phyloP scores from a whole-genome alignment of 2,113 vertebrate genomes.

The Chamaea fasciata region DNA sequence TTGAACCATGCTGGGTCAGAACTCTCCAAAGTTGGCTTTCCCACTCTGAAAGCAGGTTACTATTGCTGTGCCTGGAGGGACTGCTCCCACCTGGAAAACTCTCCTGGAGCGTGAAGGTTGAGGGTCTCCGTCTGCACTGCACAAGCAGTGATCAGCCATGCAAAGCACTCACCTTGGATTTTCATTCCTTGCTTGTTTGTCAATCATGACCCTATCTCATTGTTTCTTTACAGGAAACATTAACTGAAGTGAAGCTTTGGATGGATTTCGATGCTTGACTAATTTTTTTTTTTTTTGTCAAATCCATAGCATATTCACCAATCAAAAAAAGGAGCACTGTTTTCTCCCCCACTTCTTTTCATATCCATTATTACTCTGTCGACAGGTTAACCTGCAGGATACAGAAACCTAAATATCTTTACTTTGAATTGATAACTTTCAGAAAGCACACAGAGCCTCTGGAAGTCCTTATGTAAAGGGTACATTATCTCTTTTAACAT shows the following conservation, averaged over 20 bases:
- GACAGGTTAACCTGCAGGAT: background rate
- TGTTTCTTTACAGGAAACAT: background rate
- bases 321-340: background rate
- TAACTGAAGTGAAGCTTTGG: background rate
- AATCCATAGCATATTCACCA: background rate
- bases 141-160: background rate
- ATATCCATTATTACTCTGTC: background rate
- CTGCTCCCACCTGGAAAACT: background rate
- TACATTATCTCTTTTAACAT: background rate
- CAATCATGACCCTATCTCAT: background rate
- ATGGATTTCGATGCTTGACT: background rate
- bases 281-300: background rate
- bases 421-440: background rate
- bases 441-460: background rate
- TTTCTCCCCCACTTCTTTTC: background rate
- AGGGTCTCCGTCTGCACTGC: fast-evolving
- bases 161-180: background rate
- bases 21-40: background rate
- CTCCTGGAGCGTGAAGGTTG: background rate
- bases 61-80: fast-evolving
- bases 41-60: background rate
- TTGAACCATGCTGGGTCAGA: background rate
- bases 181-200: background rate
- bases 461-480: background rate
- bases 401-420: background rate